A percentile compares a stretch with the other conserved stretches of the same genome.
Conservation (phyloP, 2,113 vertebrate genomes). For the Rhombomys opimus region DNA sequence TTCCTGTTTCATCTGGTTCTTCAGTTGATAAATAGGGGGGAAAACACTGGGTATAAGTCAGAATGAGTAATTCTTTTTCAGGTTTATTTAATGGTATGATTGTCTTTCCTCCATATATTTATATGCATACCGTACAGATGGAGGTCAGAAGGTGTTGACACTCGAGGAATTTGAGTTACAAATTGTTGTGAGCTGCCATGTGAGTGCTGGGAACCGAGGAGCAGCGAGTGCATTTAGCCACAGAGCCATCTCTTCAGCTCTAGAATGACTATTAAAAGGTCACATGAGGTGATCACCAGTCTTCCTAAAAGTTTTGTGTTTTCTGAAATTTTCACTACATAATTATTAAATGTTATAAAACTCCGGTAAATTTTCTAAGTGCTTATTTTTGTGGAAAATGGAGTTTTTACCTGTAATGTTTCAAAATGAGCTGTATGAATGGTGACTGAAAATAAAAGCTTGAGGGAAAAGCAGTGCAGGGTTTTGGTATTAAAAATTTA, state of each 20-base stretch:
- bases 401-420: not conserved
- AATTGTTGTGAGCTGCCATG: not conserved
- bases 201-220: not conserved
- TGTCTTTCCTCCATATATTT: not conserved
- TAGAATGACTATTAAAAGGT: slow-evolving; percentile 21
- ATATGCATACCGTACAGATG: not conserved
- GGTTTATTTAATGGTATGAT: not conserved
- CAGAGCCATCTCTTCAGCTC: not conserved
- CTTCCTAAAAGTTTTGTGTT: slow-evolving; percentile 5
- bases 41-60: not conserved
- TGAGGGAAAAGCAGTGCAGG: not conserved
- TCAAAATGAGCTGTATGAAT: slow-evolving; percentile 24
- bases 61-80: slow-evolving; percentile 18
- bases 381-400: slow-evolving; percentile 17
- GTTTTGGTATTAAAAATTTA: slow-evolving; percentile 20
- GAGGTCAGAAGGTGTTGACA: not conserved
- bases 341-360: slow-evolving; percentile 28
- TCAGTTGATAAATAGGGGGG: slow-evolving; percentile 5
- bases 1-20: not conserved
- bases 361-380: not conserved
- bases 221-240: no score
- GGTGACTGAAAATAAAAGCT: not conserved
- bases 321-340: slow-evolving; percentile 14
- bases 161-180: not conserved
- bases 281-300: not conserved